Conservation (phyloP, 2,888 invertebrate genomes). For the Melipona bicolor region DNA sequence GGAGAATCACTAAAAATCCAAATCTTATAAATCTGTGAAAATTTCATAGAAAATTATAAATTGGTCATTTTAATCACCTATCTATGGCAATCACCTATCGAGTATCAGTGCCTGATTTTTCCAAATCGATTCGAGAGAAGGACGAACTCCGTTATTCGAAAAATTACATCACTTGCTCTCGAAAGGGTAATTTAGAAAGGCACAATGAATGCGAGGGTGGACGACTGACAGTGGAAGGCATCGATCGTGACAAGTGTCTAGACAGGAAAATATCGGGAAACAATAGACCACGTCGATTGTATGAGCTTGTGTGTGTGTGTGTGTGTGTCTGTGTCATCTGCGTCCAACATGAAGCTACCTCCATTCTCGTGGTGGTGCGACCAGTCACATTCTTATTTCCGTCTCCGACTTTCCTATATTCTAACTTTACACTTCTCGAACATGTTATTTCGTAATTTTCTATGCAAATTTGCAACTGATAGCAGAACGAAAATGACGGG, state of each 20-base stretch:
- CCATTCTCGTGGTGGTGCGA: too few relatives aligned
- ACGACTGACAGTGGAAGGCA: slow-evolving; percentile 6
- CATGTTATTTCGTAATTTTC: neutral
- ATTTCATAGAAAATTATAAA: neutral
- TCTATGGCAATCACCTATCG: neutral
- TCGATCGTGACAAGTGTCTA: slow-evolving; percentile 34
- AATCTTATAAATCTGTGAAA: too few relatives aligned
- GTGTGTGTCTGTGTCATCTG: slow-evolving; percentile 4
- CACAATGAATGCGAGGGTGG: neutral
- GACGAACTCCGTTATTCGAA: neutral
- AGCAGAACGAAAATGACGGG: neutral
- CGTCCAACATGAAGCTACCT: neutral
- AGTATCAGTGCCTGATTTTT: too few relatives aligned
- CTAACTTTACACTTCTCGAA: too few relatives aligned
- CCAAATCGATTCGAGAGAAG: neutral
- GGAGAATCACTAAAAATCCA: too few relatives aligned
- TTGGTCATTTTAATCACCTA: neutral
- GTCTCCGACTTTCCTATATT: neutral
- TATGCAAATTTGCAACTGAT: neutral
- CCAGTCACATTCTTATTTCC: too few relatives aligned
- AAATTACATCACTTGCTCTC: neutral
- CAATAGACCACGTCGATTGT: slow-evolving; percentile 6
- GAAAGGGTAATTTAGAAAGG: neutral
- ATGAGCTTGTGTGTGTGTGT: neutral
- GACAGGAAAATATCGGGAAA: slow-evolving; percentile 20